Conservation (phyloP, 1,140 invertebrate species). For the Paracyclopina nana region DNA sequence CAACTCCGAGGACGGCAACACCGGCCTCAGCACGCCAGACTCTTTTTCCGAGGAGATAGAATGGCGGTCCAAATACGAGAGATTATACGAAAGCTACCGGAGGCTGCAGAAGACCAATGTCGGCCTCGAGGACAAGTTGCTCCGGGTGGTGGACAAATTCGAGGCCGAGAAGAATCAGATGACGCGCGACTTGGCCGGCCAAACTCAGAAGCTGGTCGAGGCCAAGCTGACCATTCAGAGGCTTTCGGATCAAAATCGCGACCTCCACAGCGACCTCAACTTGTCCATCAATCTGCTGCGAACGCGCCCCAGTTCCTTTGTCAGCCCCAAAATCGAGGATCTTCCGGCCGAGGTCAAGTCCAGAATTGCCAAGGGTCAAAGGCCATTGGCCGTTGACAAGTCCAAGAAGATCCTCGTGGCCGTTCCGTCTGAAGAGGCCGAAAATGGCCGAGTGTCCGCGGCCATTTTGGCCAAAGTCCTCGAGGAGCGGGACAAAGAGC, state of each 20-base stretch:
- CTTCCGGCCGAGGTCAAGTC: neutral
- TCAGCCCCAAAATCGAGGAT: conserved; percentile 65
- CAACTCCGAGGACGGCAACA: too few species aligned
- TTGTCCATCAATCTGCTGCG: conserved; percentile 79
- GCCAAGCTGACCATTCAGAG: conserved; percentile 64
- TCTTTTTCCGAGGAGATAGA: too few species aligned
- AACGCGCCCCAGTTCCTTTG: conserved; percentile 84
- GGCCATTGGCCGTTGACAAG: too few species aligned
- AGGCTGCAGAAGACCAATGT: conserved; percentile 87
- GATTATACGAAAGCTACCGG: conserved; percentile 77
- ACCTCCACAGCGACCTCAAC: conserved; percentile 64
- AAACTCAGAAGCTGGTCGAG: conserved; percentile 68
- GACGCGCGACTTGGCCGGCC: conserved; percentile 60
- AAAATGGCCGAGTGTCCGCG: conserved; percentile 57
- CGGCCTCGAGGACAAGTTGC: conserved; percentile 76
- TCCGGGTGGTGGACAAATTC: conserved; percentile 77
- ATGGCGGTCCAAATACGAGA: conserved; percentile 22
- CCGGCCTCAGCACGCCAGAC: too few species aligned
- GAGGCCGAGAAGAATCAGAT: conserved; percentile 70
- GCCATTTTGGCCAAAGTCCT: conserved; percentile 81
- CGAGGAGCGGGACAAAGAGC: conserved; percentile 55
- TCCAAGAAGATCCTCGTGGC: conserved; percentile 4
- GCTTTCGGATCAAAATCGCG: conserved; percentile 77
- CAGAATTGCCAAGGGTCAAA: neutral
- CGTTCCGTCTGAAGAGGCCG: conserved; percentile 15